phyloP scores from a whole-genome alignment of 2,797 vertebrate species.

The Micropoecilia bifurca region DNA sequence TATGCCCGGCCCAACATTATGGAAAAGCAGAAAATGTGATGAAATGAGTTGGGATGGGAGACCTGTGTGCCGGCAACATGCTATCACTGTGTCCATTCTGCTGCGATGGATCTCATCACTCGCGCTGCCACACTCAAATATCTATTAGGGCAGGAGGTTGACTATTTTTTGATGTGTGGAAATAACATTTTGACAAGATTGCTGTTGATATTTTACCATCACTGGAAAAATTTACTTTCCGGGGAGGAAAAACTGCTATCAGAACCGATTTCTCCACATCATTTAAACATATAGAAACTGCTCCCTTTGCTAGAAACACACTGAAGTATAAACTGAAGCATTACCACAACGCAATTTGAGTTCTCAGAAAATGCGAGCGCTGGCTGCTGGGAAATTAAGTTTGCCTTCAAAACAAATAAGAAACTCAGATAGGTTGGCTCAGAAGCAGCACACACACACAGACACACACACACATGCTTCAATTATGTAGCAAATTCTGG shows the following conservation, averaged over 20 bases:
- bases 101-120: constrained; percentile 42
- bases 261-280: constrained; percentile 21
- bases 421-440: constrained; percentile 1
- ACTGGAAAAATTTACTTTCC: constrained; percentile 17
- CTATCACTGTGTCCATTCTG: constrained; percentile 23
- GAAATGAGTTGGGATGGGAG: constrained; percentile 52
- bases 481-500: constrained; percentile 53
- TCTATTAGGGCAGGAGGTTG: constrained; percentile 44
- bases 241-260: constrained; percentile 10
- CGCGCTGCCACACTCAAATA: constrained; percentile 28
- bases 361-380: neutral
- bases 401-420: constrained; percentile 11
- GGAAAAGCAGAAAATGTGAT: constrained; percentile 43
- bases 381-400: constrained; percentile 16
- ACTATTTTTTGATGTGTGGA: constrained; percentile 27
- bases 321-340: constrained; percentile 4
- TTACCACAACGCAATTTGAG: neutral
- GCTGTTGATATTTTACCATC: constrained; percentile 38
- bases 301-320: constrained; percentile 11
- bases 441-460: constrained; percentile 2
- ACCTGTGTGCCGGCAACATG: constrained; percentile 29
- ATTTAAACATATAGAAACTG: constrained; percentile 34
- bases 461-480: constrained; percentile 27
- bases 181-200: constrained; percentile 47
- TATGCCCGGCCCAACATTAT: constrained; percentile 23